Evolutionary conservation across 2,797 vertebrate species (phyloP).

Genomic region (Catharus ustulatus): DNA sequence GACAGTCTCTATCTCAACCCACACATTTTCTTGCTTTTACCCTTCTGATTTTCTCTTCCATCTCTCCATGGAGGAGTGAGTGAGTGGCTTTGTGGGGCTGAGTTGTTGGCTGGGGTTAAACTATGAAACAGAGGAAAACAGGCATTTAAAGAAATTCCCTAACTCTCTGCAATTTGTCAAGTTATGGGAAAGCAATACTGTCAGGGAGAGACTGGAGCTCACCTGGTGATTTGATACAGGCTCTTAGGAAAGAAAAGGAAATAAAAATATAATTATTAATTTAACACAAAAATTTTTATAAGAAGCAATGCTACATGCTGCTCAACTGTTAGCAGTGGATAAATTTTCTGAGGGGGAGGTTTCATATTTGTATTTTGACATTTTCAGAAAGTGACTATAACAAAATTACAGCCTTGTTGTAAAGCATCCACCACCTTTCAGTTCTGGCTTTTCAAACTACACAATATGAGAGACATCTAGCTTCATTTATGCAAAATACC

Average conservation of each 20-base stretch:
- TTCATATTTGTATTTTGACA: not conserved
- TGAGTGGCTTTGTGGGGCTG: not conserved
- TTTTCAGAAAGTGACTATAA: not conserved
- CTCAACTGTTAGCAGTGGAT: not conserved
- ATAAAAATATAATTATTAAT: not conserved
- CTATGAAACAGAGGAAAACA: not conserved
- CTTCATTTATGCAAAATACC: not conserved
- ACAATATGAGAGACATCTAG: not conserved
- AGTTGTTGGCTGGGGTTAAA: not conserved
- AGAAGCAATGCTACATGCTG: rapidly evolving
- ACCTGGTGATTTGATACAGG: not conserved
- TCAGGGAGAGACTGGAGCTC: not conserved
- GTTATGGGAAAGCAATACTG: not conserved
- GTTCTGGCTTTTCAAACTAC: not conserved
- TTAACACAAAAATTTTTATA: not conserved
- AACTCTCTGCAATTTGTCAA: not conserved
- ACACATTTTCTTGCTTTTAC: not conserved
- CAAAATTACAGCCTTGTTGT: not conserved
- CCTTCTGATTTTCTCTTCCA: not conserved
- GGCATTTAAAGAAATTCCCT: not conserved
- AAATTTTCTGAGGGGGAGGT: not conserved
- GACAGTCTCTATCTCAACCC: not conserved
- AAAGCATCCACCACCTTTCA: not conserved
- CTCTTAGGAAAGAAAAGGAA: not conserved
- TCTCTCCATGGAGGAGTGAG: not conserved